These are phyloP conservation scores for Harmothoe impar DNA, from an alignment of 2,888 invertebrate species.

Conservation along the genomic window DNA sequence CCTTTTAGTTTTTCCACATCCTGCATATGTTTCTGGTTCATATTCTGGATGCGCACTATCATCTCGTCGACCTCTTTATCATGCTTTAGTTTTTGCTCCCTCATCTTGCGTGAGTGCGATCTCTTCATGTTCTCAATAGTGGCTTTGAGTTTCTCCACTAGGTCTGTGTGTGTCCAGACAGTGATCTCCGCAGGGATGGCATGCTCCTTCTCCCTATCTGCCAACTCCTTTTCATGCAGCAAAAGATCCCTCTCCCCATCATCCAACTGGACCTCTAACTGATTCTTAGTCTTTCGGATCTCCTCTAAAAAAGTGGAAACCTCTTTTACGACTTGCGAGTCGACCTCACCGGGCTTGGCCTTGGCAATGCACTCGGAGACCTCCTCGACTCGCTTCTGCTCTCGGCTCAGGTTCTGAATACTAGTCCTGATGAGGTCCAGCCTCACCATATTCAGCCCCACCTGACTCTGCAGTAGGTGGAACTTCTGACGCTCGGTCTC, in stretches of 20 bases:
- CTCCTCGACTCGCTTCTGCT: slow-evolving; percentile 58
- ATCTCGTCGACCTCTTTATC: slow-evolving; percentile 49
- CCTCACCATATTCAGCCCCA: slow-evolving; percentile 60
- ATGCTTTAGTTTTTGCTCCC: slow-evolving; percentile 53
- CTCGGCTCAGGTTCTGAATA: slow-evolving; percentile 42
- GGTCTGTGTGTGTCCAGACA: slow-evolving; percentile 19
- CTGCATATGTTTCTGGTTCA: slow-evolving; percentile 57
- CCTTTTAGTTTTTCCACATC: slow-evolving; percentile 49
- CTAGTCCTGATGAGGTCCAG: slow-evolving; percentile 43
- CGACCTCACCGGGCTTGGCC: background rate
- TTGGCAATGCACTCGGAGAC: background rate
- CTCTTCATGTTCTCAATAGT: slow-evolving; percentile 58
- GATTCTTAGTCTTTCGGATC: background rate
- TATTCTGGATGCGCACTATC: slow-evolving; percentile 5
- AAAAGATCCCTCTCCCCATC: slow-evolving; percentile 50
- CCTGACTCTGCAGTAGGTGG: slow-evolving; percentile 45
- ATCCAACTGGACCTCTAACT: slow-evolving; percentile 55
- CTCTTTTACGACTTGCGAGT: background rate
- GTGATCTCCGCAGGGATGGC: slow-evolving; percentile 25
- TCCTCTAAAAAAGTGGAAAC: background rate
- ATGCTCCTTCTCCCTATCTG: slow-evolving; percentile 36
- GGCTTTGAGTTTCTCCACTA: slow-evolving; percentile 34
- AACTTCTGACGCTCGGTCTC: slow-evolving; percentile 10
- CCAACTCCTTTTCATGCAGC: slow-evolving; percentile 41
- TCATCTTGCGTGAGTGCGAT: background rate